Evolutionary conservation across 1,140 invertebrate genomes (phyloP), one percentile per base, ranked within the genome.

Genomic region (Zaprionus vittiger): DNA sequence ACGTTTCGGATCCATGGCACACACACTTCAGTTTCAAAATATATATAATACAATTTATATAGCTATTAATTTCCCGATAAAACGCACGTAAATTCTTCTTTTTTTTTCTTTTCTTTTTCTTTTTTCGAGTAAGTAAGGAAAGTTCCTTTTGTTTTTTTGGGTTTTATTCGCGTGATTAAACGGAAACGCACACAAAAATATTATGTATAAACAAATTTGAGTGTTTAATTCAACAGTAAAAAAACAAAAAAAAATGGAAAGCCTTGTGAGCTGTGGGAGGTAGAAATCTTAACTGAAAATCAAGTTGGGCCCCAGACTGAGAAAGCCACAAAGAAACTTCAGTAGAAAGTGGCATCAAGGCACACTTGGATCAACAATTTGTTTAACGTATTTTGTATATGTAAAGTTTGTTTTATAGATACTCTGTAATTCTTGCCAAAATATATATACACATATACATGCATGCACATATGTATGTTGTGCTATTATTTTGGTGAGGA

Each of bases 1-100:
- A 56, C 82, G 86, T 77, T 74, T 91, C 17, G 61, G 54, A 80
- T 82, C 81, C 77, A 91, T 86, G 80, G 62, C 41, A 65, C 72
- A 28, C 49, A 41, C 12, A 41, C 26, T 31, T n/a, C 7, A 47
- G n/a, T n/a, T 17, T 57, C 11, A 44, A 26, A 61, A 37, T 34
- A 41, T 49, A 17, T 49, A 9, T n/a, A 41, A 66, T 14, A 28
- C 11, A n/a, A n/a, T 41, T 57, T 15, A 44, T n/a, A 44, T 44
- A 24, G 14, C 17, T 34, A 20, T 59, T 38, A 20, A 15, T 31
- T 37, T 41, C 14, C n/a, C 57, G 20, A 24, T 41, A 60, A 41
- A 24, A 5, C 57, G 22, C 34, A 59, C 57, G 57, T 59, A 61
- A 44, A 44, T 49, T 62, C 24, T 12, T 49, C 0, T 26, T 47